Evolutionary conservation across 2,113 vertebrate species (phyloP).

Genomic region (Saccopteryx bilineata): DNA sequence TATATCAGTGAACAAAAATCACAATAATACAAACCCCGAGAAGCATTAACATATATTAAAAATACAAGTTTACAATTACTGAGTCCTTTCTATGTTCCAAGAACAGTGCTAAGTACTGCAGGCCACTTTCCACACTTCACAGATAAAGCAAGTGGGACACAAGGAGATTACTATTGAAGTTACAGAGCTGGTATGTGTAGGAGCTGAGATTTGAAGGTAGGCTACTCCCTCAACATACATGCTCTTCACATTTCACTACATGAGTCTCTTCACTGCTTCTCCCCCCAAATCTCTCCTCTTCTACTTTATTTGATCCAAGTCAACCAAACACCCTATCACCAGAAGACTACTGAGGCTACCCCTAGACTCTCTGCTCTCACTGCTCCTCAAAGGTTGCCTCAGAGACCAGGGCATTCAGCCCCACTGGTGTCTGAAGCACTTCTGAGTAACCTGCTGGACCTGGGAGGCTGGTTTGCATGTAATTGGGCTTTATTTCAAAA

Average conservation of each 20-base stretch:
- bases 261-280: not conserved
- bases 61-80: not conserved
- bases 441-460: not conserved
- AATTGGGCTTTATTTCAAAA: constrained; percentile 21
- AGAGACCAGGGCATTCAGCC: not conserved
- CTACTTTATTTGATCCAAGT: not conserved
- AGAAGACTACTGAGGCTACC: not conserved
- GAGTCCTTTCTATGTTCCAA: not conserved
- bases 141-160: not conserved
- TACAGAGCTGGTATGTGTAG: not conserved
- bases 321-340: not conserved
- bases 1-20: constrained; percentile 15
- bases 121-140: not conserved
- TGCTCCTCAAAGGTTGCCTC: not conserved
- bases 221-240: not conserved
- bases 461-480: not conserved
- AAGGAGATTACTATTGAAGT: not conserved
- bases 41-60: not conserved
- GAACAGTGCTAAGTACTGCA: not conserved
- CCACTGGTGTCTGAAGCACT: not conserved
- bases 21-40: not conserved
- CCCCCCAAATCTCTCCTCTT: not conserved
- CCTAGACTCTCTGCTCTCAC: not conserved
- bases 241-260: not conserved
- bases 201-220: not conserved